Evolutionary conservation across 92 coral and sea anemone species (phyloP).

Genomic region (Blastomussa wellsi): DNA sequence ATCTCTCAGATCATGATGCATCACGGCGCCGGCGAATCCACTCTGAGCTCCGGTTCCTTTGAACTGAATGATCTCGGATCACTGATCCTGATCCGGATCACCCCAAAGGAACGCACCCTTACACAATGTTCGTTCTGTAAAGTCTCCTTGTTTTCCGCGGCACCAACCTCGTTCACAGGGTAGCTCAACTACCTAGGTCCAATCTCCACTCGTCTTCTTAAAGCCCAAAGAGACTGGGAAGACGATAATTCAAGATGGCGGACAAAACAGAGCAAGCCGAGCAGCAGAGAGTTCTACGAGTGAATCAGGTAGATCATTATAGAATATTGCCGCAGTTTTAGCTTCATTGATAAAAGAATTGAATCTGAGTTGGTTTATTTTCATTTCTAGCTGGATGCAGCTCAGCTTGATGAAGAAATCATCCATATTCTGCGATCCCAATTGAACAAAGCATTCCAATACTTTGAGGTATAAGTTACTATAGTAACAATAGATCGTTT

Average conservation of each 20-base stretch:
- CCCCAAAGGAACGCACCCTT: too few relatives aligned
- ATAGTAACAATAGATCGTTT: background rate
- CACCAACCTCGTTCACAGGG: too few relatives aligned
- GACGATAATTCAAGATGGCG: slow-evolving; percentile 52
- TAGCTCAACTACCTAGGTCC: too few relatives aligned
- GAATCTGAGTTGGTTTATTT: background rate
- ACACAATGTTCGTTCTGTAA: too few relatives aligned
- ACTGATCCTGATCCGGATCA: too few relatives aligned
- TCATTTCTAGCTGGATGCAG: slow-evolving; percentile 72
- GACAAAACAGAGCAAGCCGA: slow-evolving; percentile 33
- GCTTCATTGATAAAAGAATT: too few relatives aligned
- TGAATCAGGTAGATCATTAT: slow-evolving; percentile 71
- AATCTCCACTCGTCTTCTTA: background rate
- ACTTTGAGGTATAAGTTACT: slow-evolving; percentile 66
- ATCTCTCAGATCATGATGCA: too few relatives aligned
- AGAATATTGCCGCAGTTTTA: too few relatives aligned
- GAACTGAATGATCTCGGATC: too few relatives aligned
- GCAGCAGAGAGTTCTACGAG: slow-evolving; percentile 90
- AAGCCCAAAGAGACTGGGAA: slow-evolving; percentile 9
- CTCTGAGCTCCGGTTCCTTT: too few relatives aligned
- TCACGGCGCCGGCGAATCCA: too few relatives aligned
- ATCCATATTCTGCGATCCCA: slow-evolving; percentile 61
- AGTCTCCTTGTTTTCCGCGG: too few relatives aligned
- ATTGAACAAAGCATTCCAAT: slow-evolving; percentile 72
- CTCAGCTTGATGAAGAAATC: slow-evolving; percentile 77